phyloP scores from a whole-genome alignment of 2,797 vertebrate species.

The Channallabes apus region DNA sequence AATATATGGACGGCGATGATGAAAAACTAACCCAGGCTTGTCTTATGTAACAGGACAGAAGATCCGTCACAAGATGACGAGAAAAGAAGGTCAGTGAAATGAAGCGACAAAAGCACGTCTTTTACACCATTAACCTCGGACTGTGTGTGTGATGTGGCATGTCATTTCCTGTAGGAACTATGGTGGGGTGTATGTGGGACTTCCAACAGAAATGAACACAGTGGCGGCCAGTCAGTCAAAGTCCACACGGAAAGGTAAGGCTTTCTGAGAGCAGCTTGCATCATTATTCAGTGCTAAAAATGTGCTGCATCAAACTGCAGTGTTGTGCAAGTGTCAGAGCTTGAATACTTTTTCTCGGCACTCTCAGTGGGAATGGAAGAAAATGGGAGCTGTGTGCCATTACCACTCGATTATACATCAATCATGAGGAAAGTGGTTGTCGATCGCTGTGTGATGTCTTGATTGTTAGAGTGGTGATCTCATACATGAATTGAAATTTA shows the following conservation, averaged over 20 bases:
- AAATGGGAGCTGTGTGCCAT: neutral
- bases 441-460: neutral
- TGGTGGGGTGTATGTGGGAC: conserved; percentile 92
- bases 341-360: neutral
- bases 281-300: conserved; percentile 12
- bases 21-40: conserved; percentile 58
- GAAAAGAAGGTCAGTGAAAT: conserved; percentile 81
- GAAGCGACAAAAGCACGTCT: neutral
- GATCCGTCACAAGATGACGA: conserved; percentile 86
- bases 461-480: neutral
- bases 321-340: conserved; percentile 8
- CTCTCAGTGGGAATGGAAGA: conserved; percentile 22
- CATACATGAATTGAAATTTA: neutral
- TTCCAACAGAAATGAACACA: conserved; percentile 79
- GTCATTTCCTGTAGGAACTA: conserved; percentile 81
- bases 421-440: neutral
- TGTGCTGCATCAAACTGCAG: neutral
- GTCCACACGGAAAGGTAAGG: conserved; percentile 82
- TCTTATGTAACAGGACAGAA: conserved; percentile 82
- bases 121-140: neutral
- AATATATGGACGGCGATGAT: neutral
- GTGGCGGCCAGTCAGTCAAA: conserved; percentile 83
- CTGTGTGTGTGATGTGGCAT: neutral
- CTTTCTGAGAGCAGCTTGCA: neutral
- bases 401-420: conserved; percentile 11